These are phyloP conservation scores for Gymnoscopelus microlampas DNA, from an alignment of 2,797 vertebrate genomes.

Conservation along the genomic window DNA sequence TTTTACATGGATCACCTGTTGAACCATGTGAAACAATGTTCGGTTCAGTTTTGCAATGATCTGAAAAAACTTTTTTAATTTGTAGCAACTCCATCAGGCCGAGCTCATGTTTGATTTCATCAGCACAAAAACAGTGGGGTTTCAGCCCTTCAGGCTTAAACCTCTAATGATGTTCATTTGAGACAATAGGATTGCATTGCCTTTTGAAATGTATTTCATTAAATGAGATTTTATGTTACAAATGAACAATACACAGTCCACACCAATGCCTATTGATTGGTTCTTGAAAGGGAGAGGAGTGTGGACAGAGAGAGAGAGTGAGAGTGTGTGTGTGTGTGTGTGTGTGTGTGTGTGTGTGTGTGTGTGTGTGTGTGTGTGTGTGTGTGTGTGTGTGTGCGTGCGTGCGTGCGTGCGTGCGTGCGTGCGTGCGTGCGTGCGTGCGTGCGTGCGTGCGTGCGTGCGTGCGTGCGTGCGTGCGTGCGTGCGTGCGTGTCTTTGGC, in stretches of 20 bases:
- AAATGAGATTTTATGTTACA: conserved; percentile 18
- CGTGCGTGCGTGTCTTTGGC: background rate
- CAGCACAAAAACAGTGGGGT: too few relatives aligned
- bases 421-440: background rate
- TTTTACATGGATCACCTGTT: too few relatives aligned
- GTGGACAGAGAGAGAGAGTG: conserved; percentile 8
- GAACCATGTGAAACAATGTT: too few relatives aligned
- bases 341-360: background rate
- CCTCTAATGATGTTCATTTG: conserved; percentile 12
- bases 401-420: background rate
- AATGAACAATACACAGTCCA: conserved; percentile 9
- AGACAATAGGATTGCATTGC: background rate
- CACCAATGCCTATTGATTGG: background rate
- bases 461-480: conserved; percentile 4
- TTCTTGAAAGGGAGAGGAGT: background rate
- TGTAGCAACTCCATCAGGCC: too few relatives aligned
- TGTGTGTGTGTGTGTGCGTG: background rate
- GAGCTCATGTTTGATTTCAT: too few relatives aligned
- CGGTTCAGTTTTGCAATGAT: too few relatives aligned
- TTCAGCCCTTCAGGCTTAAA: too few relatives aligned
- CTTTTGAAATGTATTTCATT: conserved; percentile 1
- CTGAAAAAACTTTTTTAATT: too few relatives aligned
- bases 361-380: background rate
- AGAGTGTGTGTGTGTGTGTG: background rate
- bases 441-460: background rate